These are phyloP conservation scores for Gryon sp. DNA, from an alignment of 1,140 invertebrate genomes.

Conservation along the genomic window DNA sequence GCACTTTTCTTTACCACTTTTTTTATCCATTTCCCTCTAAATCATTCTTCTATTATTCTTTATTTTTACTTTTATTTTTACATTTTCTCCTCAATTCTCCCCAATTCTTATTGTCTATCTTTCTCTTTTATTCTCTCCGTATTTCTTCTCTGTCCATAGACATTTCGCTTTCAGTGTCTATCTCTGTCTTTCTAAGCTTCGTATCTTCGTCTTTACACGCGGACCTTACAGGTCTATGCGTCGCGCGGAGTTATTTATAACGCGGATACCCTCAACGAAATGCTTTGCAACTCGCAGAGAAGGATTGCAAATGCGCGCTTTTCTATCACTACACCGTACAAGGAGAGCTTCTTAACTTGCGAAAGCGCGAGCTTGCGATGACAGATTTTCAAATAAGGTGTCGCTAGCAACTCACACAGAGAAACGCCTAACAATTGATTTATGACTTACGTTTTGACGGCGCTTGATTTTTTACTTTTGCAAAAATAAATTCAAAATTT, in stretches of 20 bases:
- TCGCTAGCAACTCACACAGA: constrained; percentile 9
- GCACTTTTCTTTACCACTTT: too few relatives aligned
- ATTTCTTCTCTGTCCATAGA: not conserved
- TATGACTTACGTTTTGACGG: constrained; percentile 10
- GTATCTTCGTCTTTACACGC: constrained; percentile 6
- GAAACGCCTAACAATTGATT: constrained; percentile 32
- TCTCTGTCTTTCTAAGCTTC: not conserved
- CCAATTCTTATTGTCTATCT: too few relatives aligned
- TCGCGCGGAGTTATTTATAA: constrained; percentile 49
- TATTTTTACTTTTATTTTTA: too few relatives aligned
- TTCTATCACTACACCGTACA: constrained; percentile 30
- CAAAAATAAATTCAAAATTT: too few relatives aligned
- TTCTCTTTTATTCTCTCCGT: too few relatives aligned
- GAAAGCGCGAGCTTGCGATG: constrained; percentile 14
- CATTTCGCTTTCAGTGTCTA: not conserved
- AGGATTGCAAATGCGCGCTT: constrained; percentile 38
- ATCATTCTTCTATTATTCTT: too few relatives aligned
- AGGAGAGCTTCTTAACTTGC: constrained; percentile 29
- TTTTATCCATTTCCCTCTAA: too few relatives aligned
- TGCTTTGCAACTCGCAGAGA: constrained; percentile 19
- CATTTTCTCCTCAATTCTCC: too few relatives aligned
- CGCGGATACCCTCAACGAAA: constrained; percentile 20
- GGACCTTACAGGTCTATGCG: constrained; percentile 38
- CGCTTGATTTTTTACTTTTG: not conserved
- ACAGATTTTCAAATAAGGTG: constrained; percentile 45